phyloP scores from a whole-genome alignment of 2,797 vertebrate genomes.

The Ambastaia sidthimunki region DNA sequence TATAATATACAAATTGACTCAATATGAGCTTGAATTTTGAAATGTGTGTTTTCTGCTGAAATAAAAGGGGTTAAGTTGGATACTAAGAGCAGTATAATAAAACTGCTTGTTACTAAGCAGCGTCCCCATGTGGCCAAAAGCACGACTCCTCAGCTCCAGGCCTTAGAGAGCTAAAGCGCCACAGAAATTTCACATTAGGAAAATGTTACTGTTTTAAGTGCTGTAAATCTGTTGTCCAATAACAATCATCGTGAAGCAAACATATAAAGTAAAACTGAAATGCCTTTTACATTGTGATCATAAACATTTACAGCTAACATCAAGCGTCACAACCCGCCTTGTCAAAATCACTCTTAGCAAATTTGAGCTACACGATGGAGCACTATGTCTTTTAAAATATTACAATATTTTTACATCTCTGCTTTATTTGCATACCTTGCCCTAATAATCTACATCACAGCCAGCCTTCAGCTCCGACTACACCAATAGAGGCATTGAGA shows the following conservation, averaged over 20 bases:
- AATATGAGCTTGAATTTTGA: no score
- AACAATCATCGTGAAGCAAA: not conserved
- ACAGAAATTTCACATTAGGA: not conserved
- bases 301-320: not conserved
- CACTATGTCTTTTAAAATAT: not conserved
- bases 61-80: no score
- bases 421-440: no score
- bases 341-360: not conserved
- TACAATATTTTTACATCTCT: no score
- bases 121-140: conserved; percentile 46
- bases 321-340: not conserved
- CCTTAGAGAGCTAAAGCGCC: not conserved
- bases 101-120: conserved; percentile 18
- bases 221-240: not conserved
- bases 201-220: not conserved
- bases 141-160: not conserved
- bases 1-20: no score
- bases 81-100: no score
- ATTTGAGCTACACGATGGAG: not conserved
- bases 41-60: no score
- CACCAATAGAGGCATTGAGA: not conserved
- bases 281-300: not conserved
- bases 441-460: not conserved
- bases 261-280: not conserved
- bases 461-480: not conserved